Conservation (phyloP, 1,140 invertebrate species). For the Panagrolaimus sp. region DNA sequence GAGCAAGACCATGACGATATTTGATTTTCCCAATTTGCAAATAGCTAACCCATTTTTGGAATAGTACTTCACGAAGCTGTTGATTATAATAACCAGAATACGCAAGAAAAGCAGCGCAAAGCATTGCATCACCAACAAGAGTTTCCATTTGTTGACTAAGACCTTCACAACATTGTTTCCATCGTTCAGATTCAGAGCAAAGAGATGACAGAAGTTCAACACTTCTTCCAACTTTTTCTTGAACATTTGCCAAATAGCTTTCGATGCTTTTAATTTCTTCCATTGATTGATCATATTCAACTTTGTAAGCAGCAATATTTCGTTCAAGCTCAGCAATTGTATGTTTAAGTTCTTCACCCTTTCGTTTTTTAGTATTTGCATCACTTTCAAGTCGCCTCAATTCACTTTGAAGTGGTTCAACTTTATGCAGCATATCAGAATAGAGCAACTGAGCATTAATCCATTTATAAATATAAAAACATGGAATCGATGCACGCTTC, state of each 20-base stretch:
- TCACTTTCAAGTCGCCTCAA: slow-evolving; percentile 79
- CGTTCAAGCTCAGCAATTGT: slow-evolving; percentile 84
- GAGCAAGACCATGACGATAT: slow-evolving; percentile 84
- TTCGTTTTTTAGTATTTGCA: slow-evolving; percentile 81
- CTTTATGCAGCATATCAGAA: slow-evolving; percentile 95
- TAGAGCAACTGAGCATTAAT: slow-evolving; percentile 96
- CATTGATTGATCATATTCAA: slow-evolving; percentile 96
- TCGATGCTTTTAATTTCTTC: slow-evolving; percentile 98
- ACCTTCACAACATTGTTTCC: slow-evolving; percentile 92
- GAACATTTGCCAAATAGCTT: slow-evolving; percentile 88
- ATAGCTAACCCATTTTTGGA: slow-evolving; percentile 88
- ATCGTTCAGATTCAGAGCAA: slow-evolving; percentile 87
- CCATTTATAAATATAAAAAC: slow-evolving; percentile 99
- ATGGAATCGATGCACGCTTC: slow-evolving; percentile 95
- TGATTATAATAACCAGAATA: slow-evolving; percentile 99
- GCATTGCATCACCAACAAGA: slow-evolving; percentile 89
- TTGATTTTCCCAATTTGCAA: slow-evolving; percentile 79
- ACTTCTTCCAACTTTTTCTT: slow-evolving; percentile 93
- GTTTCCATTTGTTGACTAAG: slow-evolving; percentile 98
- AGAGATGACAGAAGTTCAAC: slow-evolving; percentile 86
- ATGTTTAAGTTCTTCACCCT: slow-evolving; percentile 84
- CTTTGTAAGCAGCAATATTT: slow-evolving; percentile 83
- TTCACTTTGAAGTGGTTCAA: slow-evolving; percentile 91
- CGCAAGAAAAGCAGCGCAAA: slow-evolving; percentile 87
- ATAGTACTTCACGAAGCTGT: slow-evolving; percentile 81